Conservation (phyloP, 2,888 invertebrate species). For the Habrosyne pyritoides region DNA sequence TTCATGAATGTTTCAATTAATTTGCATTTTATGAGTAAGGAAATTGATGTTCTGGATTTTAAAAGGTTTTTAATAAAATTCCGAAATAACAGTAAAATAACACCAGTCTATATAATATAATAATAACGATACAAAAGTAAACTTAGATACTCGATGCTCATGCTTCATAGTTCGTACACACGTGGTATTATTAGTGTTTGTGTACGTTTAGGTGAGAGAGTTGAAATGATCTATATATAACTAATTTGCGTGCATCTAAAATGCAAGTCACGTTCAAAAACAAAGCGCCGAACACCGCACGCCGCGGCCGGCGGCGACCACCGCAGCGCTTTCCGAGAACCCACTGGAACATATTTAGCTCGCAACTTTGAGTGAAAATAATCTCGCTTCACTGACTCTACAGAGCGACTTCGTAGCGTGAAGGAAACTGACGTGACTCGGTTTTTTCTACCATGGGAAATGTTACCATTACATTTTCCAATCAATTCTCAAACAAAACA, state of each 20-base stretch:
- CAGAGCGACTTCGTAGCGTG: conserved; percentile 33
- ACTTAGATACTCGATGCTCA: not conserved
- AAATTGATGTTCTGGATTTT: no score
- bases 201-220: conserved; percentile 39
- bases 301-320: conserved; percentile 57
- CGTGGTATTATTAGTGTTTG: conserved; percentile 20
- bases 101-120: no score
- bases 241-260: conserved; percentile 72
- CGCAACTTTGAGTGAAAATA: conserved; percentile 42
- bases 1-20: no score
- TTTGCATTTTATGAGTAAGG: no score
- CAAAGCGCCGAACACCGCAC: no score
- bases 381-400: conserved; percentile 28
- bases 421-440: conserved; percentile 15
- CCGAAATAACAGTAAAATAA: no score
- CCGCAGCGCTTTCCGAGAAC: conserved; percentile 71
- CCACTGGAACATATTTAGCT: conserved; percentile 52
- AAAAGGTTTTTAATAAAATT: no score
- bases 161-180: not conserved
- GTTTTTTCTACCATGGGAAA: conserved; percentile 11
- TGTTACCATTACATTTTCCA: conserved; percentile 1
- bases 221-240: conserved; percentile 65
- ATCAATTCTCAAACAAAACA: not conserved
- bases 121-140: not conserved
- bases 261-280: conserved; percentile 75